These are phyloP conservation scores for Calonectris borealis DNA, from an alignment of 2,113 vertebrate species.

Conservation along the genomic window DNA sequence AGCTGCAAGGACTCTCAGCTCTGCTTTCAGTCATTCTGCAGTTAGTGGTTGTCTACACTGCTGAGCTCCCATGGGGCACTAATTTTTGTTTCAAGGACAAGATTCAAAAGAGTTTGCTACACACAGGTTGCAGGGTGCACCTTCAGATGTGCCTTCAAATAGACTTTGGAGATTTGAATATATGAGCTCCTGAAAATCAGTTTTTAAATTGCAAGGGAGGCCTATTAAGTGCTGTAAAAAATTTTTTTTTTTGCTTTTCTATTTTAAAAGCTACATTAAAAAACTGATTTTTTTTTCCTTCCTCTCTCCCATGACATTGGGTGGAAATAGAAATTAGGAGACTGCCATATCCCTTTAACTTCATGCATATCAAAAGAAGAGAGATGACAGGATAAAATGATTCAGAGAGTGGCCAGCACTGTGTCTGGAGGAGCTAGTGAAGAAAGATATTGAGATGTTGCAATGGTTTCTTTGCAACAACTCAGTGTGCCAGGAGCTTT, in stretches of 20 bases:
- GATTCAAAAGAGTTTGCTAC: slow-evolving; percentile 78
- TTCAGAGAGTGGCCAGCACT: neutral
- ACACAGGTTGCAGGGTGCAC: slow-evolving; percentile 78
- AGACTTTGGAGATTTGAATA: slow-evolving; percentile 78
- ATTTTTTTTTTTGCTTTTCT: slow-evolving; percentile 49
- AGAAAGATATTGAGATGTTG: slow-evolving; percentile 61
- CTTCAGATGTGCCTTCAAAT: slow-evolving; percentile 82
- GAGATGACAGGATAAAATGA: slow-evolving; percentile 54
- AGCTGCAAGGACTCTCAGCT: slow-evolving; percentile 77
- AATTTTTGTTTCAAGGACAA: slow-evolving; percentile 82
- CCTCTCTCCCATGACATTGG: slow-evolving; percentile 63
- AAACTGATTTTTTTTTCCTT: neutral
- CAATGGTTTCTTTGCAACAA: neutral
- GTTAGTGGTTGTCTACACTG: slow-evolving; percentile 78
- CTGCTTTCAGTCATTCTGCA: slow-evolving; percentile 77
- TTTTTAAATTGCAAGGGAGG: slow-evolving; percentile 75
- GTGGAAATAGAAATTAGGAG: slow-evolving; percentile 68
- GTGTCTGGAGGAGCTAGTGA: neutral
- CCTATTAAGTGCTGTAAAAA: slow-evolving; percentile 76
- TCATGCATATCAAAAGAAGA: slow-evolving; percentile 73
- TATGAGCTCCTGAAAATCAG: slow-evolving; percentile 73
- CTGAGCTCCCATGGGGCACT: slow-evolving; percentile 73
- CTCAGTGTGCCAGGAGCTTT: neutral
- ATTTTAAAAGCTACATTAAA: slow-evolving; percentile 67
- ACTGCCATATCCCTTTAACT: slow-evolving; percentile 62